phyloP scores from a whole-genome alignment of 2,888 invertebrate genomes.

The Prenolepis imparis region DNA sequence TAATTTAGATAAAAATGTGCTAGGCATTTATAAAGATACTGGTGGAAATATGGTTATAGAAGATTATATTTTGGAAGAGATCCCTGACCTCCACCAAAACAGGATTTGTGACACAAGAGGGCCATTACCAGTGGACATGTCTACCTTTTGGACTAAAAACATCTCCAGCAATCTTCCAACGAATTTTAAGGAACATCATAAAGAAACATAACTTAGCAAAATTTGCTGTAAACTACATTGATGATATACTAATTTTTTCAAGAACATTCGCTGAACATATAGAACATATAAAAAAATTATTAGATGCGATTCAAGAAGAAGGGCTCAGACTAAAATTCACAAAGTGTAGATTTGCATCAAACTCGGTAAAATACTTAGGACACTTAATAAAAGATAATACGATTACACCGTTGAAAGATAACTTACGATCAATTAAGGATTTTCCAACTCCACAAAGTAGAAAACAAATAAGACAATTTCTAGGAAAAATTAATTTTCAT shows the following conservation, averaged over 20 bases:
- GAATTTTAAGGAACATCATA: slow-evolving; percentile 32
- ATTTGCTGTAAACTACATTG: slow-evolving; percentile 10
- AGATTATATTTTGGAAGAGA: no score
- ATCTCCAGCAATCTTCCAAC: slow-evolving; percentile 27
- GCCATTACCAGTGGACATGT: slow-evolving; percentile 67
- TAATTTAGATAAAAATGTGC: no score
- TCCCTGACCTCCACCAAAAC: no score
- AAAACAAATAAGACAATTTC: background rate
- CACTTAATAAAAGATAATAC: background rate
- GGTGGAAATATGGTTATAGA: no score
- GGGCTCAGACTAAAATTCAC: background rate
- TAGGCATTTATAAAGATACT: no score
- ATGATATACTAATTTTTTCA: slow-evolving; percentile 17
- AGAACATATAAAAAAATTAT: background rate
- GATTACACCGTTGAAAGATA: background rate
- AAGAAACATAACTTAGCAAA: slow-evolving; percentile 21
- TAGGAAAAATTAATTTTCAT: background rate
- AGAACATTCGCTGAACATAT: background rate
- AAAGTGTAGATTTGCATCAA: background rate
- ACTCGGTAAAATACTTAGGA: background rate
- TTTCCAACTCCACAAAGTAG: background rate
- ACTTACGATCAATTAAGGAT: background rate
- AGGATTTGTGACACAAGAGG: slow-evolving; percentile 70
- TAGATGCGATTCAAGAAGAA: background rate
- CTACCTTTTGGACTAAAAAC: slow-evolving; percentile 1